Evolutionary conservation across 1,140 invertebrate species (phyloP), one percentile per base, ranked within the genome.

Genomic region (Drosophila kohkoa): DNA sequence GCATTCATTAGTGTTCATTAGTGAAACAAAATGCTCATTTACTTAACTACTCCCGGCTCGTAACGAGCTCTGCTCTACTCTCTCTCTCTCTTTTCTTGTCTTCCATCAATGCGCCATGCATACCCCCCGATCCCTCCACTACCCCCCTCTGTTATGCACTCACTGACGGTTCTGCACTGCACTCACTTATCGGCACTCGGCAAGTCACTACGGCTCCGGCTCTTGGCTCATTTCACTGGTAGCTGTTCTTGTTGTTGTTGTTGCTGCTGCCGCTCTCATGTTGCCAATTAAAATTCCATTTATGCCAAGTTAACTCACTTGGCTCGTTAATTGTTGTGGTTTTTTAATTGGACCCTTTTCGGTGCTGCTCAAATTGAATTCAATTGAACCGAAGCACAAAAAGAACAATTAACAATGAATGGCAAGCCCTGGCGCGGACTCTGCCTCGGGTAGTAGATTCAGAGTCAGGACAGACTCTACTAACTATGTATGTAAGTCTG

Each of bases 281-380:
- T 91, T 91, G 90, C 90, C 90, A 91, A 91, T 91, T 91, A 91
- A 91, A 91, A 90, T 91, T 91, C 89, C 89, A 91, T 90, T 91
- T 91, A 91, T 89, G 89, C 89, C 89, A 91, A 90, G 90, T 91
- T 91, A 91, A 91, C 89, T 91, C 89, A 91, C 89, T 91, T 90
- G 86, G 78, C 85, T 89, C 82, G 86, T 91, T 91, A 91, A 91
- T 91, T 91, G 90, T 91, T 90, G 90, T 91, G 90, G 90, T 79
- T 91, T 91, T 91, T 91, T 91, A 91, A 91, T 91, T 91, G 90
- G 86, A 89, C 85, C 90, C 90, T 87, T 91, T 90, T 89, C 72
- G 52, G 41, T 75, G 77, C 77, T 71, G 79, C 75, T 76, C 79
- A 75, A 76, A 89, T 91, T 89, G 77, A 87, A 90, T 90, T 91